Evolutionary conservation across 2,888 invertebrate species (phyloP), one percentile per base, ranked within the genome.

Genomic region (Ptilodon capucinus): DNA sequence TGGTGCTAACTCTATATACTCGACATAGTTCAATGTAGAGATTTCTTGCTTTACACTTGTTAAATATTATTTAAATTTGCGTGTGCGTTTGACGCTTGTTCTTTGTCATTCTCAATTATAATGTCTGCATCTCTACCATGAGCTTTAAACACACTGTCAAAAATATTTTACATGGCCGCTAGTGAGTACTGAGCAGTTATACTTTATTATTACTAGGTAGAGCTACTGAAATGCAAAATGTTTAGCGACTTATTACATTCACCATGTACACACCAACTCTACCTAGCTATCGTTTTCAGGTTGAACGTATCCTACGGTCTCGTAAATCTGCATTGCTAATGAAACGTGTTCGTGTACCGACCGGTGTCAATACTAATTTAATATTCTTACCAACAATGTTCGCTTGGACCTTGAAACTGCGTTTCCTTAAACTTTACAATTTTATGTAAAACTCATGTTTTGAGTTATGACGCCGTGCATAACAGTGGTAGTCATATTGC

Each of bases 301-400:
- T 55, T 48, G 60, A 53, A 56, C 54, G 60, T 59, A 67, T 71
- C 64, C 67, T 57, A 66, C 30, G 50, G 57, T 53, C 60, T 61
- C 59, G 54, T 48, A 56, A 62, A 76, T 75, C 68, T 73, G 72
- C 71, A 76, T 65, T 72, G 71, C 72, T 73, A 76, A 77, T 77
- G 65, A 59, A 68, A 58, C 61, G 49, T 56, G 64, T 54, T 61
- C 60, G 64, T 51, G 61, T 60, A 60, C 60, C 61, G n/a, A n/a
- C 60, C 63, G 62, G 62, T 68, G 71, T 68, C 68, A 54, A 51
- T 64, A 46, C 60, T 66, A 71, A 66, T 64, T 62, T 62, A 64
- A 40, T 30, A 46, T 60, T 48, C 54, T 48, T 50, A 55, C 48
- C 44, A 51, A 45, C 52, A 54, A 56, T 54, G 51, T 57, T 52